Evolutionary conservation across 2,113 vertebrate species (phyloP), one percentile per base, ranked within the genome.

Genomic region (Pseudorectes ferrugineus): DNA sequence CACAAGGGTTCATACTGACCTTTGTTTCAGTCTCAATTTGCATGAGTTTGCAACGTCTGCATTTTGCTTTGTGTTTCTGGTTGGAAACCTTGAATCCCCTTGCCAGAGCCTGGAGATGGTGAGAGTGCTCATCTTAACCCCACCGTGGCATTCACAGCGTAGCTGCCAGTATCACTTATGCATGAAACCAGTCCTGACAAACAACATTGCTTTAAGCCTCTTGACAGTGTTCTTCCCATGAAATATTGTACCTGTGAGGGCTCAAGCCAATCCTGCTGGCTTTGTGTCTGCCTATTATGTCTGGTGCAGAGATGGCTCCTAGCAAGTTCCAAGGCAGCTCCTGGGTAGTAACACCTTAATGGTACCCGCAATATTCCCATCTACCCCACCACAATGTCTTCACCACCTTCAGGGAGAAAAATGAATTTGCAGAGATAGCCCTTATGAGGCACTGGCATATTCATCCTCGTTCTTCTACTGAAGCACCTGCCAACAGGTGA

Each of bases 1-100:
- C 92, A 96, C 88, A 87, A 86, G 70, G 88, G 79, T 94, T 95
- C 3, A 5, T 62, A 70, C 29, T 95, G 93, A 96, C 95, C 93
- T 97, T 97, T 96, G 85, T 94, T 96, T 96, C 95, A 88, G 67
- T 94, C 84, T 94, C 80, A 65, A 85, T 96, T 92, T 95, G 66
- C 76, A 90, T 82, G 79, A 91, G 36, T 89, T 94, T 94, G 79
- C 85, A 97, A 85, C 1, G 12, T 93, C 73, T 95, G 88, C 79
- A 92, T 96, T 96, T 96, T 94, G 63, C 48, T 92, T 82, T 87
- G n/a, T 14, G 3, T 68, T 95, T 75, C 91, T 91, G 33, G 66
- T 87, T 72, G 76, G 94, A 93, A 89, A 91, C 83, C 73, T 95
- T 95, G 89, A 96, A 84, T 95, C 77, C 52, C 89, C 71, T 96